Percentiles rank a stretch among this genome's conserved stretches.
phyloP scores from a whole-genome alignment of 2,113 vertebrate species.

The Zapornia atra region DNA sequence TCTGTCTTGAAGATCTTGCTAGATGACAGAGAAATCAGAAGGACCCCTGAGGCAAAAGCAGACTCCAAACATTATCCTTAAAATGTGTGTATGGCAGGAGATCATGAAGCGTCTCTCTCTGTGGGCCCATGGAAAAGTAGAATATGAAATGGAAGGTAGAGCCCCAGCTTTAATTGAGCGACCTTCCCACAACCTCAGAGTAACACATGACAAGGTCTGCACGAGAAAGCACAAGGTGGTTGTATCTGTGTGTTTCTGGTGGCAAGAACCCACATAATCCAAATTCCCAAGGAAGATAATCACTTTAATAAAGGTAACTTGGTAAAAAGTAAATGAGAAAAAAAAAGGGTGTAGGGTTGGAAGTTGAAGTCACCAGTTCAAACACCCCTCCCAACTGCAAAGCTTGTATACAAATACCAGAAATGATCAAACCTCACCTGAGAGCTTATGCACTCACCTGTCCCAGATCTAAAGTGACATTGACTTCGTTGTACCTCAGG shows the following conservation, averaged over 20 bases:
- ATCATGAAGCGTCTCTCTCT: background rate
- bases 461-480: constrained; percentile 91
- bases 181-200: background rate
- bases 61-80: background rate
- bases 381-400: background rate
- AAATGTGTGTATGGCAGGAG: background rate
- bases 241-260: background rate
- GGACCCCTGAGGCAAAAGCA: background rate
- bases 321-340: background rate
- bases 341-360: background rate
- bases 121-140: background rate
- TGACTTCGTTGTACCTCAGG: constrained; percentile 84
- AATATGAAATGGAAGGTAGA: background rate
- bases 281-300: background rate
- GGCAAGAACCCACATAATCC: background rate
- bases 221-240: background rate
- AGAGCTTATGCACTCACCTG: constrained; percentile 80
- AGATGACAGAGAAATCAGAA: background rate
- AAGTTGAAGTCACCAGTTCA: background rate
- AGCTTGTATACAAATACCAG: background rate
- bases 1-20: background rate
- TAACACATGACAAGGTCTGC: background rate
- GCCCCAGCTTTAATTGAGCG: background rate
- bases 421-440: background rate
- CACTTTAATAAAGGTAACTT: background rate